Evolutionary conservation across 2,888 invertebrate species (phyloP), one percentile per base, ranked within the genome.

Genomic region (Trichogramma dendrolimi): DNA sequence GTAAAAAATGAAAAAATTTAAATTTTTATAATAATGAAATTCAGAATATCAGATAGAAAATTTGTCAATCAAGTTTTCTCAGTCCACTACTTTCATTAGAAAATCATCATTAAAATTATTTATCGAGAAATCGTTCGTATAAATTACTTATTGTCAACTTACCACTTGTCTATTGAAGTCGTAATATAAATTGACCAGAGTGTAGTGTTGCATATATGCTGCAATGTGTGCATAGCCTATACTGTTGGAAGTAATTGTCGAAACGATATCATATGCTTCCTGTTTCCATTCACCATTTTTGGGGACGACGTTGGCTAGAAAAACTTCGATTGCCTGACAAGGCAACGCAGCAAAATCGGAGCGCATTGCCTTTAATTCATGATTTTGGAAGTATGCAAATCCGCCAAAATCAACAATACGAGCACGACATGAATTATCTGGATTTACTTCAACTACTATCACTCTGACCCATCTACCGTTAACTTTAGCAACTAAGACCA

Each of bases 321-420:
- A 86, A 77, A 96, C 94, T 83, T 99, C 98, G 55, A 93, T 90
- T 62, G 97, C 94, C 86, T 98, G 97, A 86, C 98, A 98, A 58
- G 98, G 98, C 79, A 97, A 83, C 62, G 88, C 84, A 85, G 96
- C 89, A 79, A 95, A 96, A 81, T 98, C 96, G 59, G 89, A 89
- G 72, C 95, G 86, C 70, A 99, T 96, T 82, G 97, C 96, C 76
- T 93, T 87, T 75, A 98, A 85, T 69, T 87, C 85, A 60, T 86
- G 83, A 70, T 89, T 88, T 71, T 87, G 86, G 60, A 96, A 85
- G 63, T 86, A 86, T 73, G 89, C 86, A 80, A 91, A 98, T 56
- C 98, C 98, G 55, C 99, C 99, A 73, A 94, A 94, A 82, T 99
- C 99, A 56, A 98, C 88, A 78, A 94, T 89, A 80, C 91, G 91